These are phyloP conservation scores for Scalopus aquaticus DNA, from an alignment of 2,113 vertebrate genomes.

Conservation along the genomic window DNA sequence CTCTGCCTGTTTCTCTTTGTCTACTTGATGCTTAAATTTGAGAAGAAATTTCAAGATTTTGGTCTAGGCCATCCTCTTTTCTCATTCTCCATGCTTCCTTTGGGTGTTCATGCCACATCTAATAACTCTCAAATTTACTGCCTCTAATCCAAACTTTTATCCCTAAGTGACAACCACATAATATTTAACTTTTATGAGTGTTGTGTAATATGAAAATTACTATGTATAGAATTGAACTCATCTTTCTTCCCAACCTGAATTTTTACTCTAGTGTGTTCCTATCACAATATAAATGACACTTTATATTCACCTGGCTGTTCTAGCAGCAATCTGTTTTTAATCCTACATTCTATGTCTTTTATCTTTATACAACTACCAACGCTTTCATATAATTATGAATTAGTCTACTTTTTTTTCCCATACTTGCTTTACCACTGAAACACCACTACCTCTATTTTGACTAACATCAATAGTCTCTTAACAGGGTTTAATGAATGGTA, in stretches of 20 bases:
- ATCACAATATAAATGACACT: not conserved
- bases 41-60: not conserved
- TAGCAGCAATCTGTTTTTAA: not conserved
- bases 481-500: not conserved
- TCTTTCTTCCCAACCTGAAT: not conserved
- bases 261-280: not conserved
- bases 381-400: not conserved
- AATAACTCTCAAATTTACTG: not conserved
- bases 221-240: slow-evolving; percentile 1
- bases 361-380: not conserved
- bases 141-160: not conserved
- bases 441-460: not conserved
- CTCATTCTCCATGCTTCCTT: not conserved
- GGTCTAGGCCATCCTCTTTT: not conserved
- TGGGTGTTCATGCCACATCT: not conserved
- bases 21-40: not conserved
- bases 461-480: not conserved
- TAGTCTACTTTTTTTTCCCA: not conserved
- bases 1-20: not conserved
- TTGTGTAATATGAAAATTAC: not conserved
- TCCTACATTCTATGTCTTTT: not conserved
- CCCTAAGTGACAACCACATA: not conserved
- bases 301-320: not conserved
- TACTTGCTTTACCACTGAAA: not conserved
- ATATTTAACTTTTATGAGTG: not conserved